Evolutionary conservation across 2,113 vertebrate species (phyloP).

Genomic region (Pomatostomus ruficeps): DNA sequence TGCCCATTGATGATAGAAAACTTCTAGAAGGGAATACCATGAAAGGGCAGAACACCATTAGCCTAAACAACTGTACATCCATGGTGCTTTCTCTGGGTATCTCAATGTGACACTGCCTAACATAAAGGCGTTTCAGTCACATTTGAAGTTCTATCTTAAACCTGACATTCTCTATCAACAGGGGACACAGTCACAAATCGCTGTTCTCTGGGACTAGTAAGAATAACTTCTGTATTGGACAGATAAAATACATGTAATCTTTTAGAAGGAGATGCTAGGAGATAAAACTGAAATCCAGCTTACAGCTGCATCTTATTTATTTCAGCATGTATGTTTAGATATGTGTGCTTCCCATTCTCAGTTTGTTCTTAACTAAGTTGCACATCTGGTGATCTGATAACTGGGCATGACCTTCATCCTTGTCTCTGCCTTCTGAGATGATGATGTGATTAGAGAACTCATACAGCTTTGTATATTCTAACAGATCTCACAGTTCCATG

Average conservation of each 20-base stretch:
- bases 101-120: neutral
- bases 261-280: neutral
- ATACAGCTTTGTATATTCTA: neutral
- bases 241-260: neutral
- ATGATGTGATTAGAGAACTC: neutral
- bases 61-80: neutral
- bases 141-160: neutral
- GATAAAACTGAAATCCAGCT: neutral
- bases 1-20: neutral
- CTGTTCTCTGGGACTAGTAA: neutral
- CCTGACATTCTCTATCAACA: neutral
- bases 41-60: neutral
- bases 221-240: neutral
- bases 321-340: neutral
- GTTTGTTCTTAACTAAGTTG: neutral
- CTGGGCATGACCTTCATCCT: neutral
- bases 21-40: neutral
- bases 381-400: neutral
- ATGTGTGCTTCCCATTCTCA: neutral
- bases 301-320: neutral
- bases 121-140: neutral
- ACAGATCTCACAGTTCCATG: neutral
- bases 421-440: neutral
- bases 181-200: neutral
- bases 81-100: neutral